Evolutionary conservation across 2,113 vertebrate genomes (phyloP).

Genomic region (Meriones unguiculatus): DNA sequence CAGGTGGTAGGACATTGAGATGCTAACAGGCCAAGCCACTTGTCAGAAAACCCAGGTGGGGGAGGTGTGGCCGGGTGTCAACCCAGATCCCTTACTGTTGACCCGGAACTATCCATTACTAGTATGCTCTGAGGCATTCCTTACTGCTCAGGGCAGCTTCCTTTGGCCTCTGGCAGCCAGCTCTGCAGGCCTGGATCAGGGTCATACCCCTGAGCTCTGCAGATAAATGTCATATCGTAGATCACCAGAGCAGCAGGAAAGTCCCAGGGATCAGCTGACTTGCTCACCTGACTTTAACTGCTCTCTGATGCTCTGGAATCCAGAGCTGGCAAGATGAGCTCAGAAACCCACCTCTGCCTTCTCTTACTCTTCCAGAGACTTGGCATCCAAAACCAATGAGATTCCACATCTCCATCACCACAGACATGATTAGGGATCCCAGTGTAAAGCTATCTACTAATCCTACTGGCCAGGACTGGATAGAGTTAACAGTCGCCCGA

Average conservation of each 20-base stretch:
- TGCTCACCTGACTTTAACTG: background rate
- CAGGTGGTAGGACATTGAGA: background rate
- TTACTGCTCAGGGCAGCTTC: background rate
- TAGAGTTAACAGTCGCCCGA: constrained; percentile 45
- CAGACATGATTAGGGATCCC: background rate
- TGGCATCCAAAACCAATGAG: background rate
- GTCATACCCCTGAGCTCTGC: background rate
- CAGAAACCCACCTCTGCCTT: background rate
- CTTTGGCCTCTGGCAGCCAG: background rate
- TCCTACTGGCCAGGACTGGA: background rate
- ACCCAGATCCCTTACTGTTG: background rate
- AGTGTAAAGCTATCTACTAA: background rate
- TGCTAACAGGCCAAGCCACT: background rate
- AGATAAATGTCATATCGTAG: no score
- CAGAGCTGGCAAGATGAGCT: background rate
- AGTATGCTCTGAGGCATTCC: background rate
- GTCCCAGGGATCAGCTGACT: background rate
- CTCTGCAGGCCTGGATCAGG: background rate
- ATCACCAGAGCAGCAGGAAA: background rate
- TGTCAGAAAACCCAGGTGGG: background rate
- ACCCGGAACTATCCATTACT: background rate
- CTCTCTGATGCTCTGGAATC: background rate
- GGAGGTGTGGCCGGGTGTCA: background rate
- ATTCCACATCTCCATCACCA: background rate
- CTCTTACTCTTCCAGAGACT: constrained; percentile 7